Evolutionary conservation across 1,140 invertebrate species (phyloP), one percentile per base, ranked within the genome.

Genomic region (Radopholus similis): DNA sequence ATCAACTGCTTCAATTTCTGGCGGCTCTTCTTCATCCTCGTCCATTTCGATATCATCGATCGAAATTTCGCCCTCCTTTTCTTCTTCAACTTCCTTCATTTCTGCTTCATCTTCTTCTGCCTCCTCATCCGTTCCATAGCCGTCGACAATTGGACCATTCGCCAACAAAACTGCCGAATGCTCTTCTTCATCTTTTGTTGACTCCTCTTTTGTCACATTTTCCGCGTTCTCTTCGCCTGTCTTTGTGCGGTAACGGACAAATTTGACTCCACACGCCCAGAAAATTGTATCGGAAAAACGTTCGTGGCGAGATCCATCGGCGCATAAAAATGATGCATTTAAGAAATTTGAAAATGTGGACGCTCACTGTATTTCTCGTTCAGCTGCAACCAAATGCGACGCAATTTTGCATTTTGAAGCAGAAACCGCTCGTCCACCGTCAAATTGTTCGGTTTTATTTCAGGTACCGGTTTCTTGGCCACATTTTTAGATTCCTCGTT

Each of bases 271-370:
- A 34, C 66, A 34, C 15, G 66, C 73, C 71, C 71, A 72, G 53
- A 66, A 75, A 51, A 72, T 63, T 15, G 72, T 72, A 37, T 72
- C 71, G n/a, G 71, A 72, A 63, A 75, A 75, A 15, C 56, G 47
- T 56, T 72, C 71, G 49, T 75, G 66, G 13, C 72, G 60, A 21
- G 71, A 75, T 15, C 68, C 32, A 6, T 6, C 63, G 26, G 42
- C 23, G 37, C 21, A 35, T 70, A 38, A 71, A 42, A 37, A 21
- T 30, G 15, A 11, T 42, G 2, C 5, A 21, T 11, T 9, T 4
- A 30, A 47, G 23, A 1, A 26, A 26, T 26, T 42, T 26, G 44
- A 26, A 23, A 18, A 42, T 26, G 23, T 23, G 23, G 4, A 49
- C 13, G 23, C 32, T 32, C 23, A 49, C 42, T 23, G 40, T 51